A percentile compares a stretch with the other conserved stretches of the same genome.
phyloP scores from a whole-genome alignment of 2,113 vertebrate genomes.

The Pseudopodoces humilis region DNA sequence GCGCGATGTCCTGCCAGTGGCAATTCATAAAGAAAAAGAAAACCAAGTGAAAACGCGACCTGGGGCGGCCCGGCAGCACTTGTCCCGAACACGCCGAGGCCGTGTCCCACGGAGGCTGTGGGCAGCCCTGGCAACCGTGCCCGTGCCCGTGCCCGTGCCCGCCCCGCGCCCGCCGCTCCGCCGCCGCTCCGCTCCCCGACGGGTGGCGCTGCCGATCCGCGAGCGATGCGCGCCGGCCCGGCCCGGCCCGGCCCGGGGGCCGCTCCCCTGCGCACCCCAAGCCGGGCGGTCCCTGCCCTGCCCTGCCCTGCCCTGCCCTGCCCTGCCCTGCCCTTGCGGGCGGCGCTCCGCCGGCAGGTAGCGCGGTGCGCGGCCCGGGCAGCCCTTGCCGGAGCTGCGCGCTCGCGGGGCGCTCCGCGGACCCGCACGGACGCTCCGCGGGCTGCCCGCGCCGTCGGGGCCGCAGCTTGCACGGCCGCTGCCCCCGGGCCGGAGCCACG shows the following conservation, averaged over 20 bases:
- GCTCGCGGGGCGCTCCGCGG: too few relatives aligned
- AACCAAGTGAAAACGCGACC: background rate
- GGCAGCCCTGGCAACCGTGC: background rate
- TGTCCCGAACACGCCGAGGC: too few relatives aligned
- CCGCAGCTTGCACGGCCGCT: background rate
- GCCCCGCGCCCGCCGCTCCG: background rate
- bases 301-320: too few relatives aligned
- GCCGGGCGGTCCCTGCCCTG: background rate
- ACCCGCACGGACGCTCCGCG: too few relatives aligned
- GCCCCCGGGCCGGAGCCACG: background rate
- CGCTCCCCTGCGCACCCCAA: background rate
- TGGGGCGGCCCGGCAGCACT: background rate
- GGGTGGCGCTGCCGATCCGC: conserved; percentile 91
- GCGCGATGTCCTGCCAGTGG: background rate
- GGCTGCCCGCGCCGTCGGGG: background rate
- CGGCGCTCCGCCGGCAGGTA: too few relatives aligned
- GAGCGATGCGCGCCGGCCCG: background rate
- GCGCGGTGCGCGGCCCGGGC: too few relatives aligned
- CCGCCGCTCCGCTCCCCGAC: background rate
- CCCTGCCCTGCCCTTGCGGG: too few relatives aligned
- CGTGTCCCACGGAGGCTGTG: background rate
- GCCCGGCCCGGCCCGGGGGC: background rate
- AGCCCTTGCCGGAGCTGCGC: background rate
- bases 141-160: background rate
- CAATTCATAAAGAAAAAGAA: background rate